A percentile compares a stretch with the other conserved stretches of the same genome.
Conservation (phyloP, 1,140 invertebrate genomes). For the Belonocnema kinseyi region DNA sequence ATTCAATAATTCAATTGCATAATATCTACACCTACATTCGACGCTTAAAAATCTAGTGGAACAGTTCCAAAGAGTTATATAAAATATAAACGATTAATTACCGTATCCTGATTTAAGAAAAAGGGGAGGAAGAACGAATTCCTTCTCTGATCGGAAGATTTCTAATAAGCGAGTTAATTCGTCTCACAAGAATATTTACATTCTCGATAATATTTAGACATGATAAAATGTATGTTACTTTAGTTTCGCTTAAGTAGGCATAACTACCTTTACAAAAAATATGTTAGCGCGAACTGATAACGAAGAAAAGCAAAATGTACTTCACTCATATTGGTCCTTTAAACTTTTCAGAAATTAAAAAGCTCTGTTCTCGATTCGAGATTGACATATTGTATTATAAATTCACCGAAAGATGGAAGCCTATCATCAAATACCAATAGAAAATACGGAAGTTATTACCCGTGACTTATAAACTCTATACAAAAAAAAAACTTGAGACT, state of each 20-base stretch:
- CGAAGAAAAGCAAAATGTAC: constrained; percentile 29
- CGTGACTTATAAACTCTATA: neutral
- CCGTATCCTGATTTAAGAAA: constrained; percentile 7
- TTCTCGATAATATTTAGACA: constrained; percentile 4
- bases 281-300: constrained; percentile 42
- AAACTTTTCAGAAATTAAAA: neutral
- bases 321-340: constrained; percentile 8
- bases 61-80: constrained; percentile 15
- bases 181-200: constrained; percentile 11
- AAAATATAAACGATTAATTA: constrained; percentile 13
- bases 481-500: neutral
- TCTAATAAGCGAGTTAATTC: constrained; percentile 16
- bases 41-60: constrained; percentile 21
- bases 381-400: neutral
- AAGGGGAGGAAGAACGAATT: constrained; percentile 9
- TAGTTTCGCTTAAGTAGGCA: neutral
- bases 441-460: neutral
- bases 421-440: neutral
- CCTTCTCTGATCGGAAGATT: constrained; percentile 1
- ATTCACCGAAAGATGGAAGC: neutral
- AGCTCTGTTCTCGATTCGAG: neutral
- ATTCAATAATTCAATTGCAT: neutral
- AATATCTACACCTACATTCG: constrained; percentile 1
- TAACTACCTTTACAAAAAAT: constrained; percentile 44
- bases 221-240: constrained; percentile 23